These are phyloP conservation scores for Hirudo medicinalis DNA, from an alignment of 1,140 invertebrate genomes.

Conservation along the genomic window DNA sequence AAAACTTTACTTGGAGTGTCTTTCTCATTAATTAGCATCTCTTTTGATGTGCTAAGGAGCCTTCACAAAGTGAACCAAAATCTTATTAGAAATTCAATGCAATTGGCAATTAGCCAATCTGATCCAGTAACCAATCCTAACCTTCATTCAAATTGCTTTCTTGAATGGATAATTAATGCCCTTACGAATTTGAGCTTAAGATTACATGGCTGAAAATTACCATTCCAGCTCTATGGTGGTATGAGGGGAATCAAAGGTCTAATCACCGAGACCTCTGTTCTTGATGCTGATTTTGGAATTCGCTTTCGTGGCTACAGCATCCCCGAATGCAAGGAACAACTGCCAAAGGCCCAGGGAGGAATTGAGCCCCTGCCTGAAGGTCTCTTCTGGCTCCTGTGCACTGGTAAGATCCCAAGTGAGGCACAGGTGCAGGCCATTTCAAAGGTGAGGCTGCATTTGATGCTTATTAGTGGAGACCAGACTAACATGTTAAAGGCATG, in stretches of 20 bases:
- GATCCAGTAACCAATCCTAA: neutral
- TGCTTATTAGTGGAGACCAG: too few species aligned
- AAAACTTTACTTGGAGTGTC: neutral
- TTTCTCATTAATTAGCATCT: neutral
- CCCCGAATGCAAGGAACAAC: conserved; percentile 77
- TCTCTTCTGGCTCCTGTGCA: conserved; percentile 85
- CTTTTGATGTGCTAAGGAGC: neutral
- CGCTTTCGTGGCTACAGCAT: conserved; percentile 87
- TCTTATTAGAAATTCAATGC: too few species aligned
- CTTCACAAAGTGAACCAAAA: neutral
- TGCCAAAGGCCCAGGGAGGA: conserved; percentile 74
- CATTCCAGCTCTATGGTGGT: conserved; percentile 77
- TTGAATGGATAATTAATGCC: conserved; percentile 12
- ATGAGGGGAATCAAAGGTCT: conserved; percentile 91
- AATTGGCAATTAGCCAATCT: too few species aligned
- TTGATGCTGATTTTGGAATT: conserved; percentile 89
- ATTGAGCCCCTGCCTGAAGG: conserved; percentile 82
- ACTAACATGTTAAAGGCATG: too few species aligned
- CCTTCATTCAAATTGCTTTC: neutral
- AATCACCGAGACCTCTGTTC: conserved; percentile 84
- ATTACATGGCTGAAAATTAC: conserved; percentile 4
- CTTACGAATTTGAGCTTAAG: neutral
- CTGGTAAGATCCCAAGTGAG: conserved; percentile 75
- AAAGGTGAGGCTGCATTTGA: conserved; percentile 37
- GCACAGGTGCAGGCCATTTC: conserved; percentile 60